Conservation (phyloP, 2,113 vertebrate species). For the Tapirus terrestris region DNA sequence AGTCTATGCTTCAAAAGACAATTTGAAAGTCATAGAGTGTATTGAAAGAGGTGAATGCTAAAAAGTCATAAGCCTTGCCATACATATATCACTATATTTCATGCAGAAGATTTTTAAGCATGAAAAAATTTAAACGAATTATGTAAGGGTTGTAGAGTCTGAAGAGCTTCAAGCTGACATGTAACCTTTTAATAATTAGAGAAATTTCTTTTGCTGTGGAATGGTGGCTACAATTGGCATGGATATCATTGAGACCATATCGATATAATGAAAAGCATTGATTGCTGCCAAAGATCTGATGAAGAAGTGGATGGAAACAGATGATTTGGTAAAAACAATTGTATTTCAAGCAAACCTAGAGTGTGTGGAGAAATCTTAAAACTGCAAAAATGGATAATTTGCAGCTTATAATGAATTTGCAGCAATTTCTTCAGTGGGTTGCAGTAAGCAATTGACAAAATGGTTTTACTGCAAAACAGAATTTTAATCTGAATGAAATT, state of each 20-base stretch:
- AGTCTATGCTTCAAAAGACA: background rate
- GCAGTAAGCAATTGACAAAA: background rate
- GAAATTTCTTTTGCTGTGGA: background rate
- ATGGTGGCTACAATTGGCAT: rapidly evolving
- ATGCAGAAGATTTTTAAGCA: background rate
- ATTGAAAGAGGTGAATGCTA: background rate
- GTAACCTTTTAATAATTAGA: background rate
- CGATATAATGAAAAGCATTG: background rate
- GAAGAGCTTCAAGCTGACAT: background rate
- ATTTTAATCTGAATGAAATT: background rate
- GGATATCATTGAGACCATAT: rapidly evolving
- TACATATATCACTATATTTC: background rate
- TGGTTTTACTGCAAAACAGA: background rate
- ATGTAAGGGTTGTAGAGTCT: background rate
- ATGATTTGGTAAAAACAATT: background rate
- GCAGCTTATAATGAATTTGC: background rate
- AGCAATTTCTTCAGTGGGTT: background rate
- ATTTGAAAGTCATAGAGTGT: rapidly evolving
- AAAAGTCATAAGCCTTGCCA: background rate
- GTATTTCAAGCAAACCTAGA: background rate
- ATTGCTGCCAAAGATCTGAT: no score
- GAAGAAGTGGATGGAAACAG: background rate
- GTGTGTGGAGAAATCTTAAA: background rate
- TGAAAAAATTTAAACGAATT: background rate
- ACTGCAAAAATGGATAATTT: background rate